Evolutionary conservation across 2,113 vertebrate species (phyloP).

Genomic region (Perccottus glenii): DNA sequence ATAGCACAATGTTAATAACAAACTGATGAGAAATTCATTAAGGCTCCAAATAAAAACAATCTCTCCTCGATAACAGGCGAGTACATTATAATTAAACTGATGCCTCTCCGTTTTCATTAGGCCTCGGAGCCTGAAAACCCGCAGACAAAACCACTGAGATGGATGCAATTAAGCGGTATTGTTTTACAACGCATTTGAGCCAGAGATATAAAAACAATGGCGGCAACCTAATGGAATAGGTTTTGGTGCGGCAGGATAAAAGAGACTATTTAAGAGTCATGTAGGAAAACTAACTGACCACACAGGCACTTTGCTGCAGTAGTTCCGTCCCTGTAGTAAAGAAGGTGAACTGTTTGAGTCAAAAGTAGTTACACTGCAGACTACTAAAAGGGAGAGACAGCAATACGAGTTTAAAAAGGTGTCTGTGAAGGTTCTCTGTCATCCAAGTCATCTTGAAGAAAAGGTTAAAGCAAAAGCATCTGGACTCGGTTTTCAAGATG

Average conservation of each 20-base stretch:
- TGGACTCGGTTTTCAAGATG: no score
- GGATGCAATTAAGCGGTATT: conserved; percentile 67
- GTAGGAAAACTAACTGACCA: conserved; percentile 29
- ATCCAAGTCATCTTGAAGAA: no score
- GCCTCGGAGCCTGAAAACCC: conserved; percentile 62
- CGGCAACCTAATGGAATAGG: conserved; percentile 41
- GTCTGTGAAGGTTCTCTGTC: no score
- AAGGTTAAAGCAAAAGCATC: no score
- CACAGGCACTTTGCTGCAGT: conserved; percentile 19
- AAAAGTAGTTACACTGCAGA: conserved; percentile 51
- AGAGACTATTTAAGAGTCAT: conserved; percentile 11
- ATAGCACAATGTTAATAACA: conserved; percentile 78
- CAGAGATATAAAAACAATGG: conserved; percentile 44
- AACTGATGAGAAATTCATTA: conserved; percentile 84
- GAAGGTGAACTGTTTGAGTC: conserved; percentile 44
- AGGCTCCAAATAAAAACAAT: conserved; percentile 80
- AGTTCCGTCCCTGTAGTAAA: conserved; percentile 27
- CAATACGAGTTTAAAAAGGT: conserved; percentile 26
- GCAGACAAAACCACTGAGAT: conserved; percentile 59
- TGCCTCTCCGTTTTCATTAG: conserved; percentile 77
- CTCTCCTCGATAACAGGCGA: conserved; percentile 72
- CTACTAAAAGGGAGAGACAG: conserved; percentile 39
- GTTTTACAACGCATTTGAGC: conserved; percentile 66
- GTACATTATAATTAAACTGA: conserved; percentile 80
- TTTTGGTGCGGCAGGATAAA: conserved; percentile 30